phyloP scores from a whole-genome alignment of 2,888 invertebrate species.

The Athetis lepigone region DNA sequence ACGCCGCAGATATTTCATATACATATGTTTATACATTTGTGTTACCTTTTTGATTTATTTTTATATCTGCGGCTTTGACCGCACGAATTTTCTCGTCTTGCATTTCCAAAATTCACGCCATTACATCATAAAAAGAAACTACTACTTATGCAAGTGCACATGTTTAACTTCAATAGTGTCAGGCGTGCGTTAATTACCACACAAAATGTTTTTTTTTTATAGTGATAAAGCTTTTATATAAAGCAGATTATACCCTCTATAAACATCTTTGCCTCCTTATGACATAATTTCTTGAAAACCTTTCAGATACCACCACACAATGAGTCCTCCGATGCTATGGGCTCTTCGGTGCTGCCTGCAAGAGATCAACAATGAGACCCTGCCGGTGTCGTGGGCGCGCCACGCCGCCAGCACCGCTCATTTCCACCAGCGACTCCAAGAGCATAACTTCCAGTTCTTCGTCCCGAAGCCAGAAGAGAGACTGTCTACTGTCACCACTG shows the following conservation, averaged over 20 bases:
- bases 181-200: too few species aligned
- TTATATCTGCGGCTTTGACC: too few species aligned
- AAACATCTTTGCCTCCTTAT: neutral
- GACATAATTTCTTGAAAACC: neutral
- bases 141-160: too few species aligned
- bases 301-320: conserved; percentile 95
- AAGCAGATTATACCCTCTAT: too few species aligned
- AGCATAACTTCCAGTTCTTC: conserved; percentile 93
- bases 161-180: too few species aligned
- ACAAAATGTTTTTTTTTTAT: too few species aligned
- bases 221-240: too few species aligned
- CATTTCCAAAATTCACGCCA: too few species aligned
- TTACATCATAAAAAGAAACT: too few species aligned
- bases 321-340: conserved; percentile 94
- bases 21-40: too few species aligned
- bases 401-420: conserved; percentile 92
- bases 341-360: conserved; percentile 95
- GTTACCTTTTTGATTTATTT: too few species aligned
- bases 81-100: too few species aligned
- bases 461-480: conserved; percentile 92
- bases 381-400: conserved; percentile 92
- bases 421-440: conserved; percentile 92
- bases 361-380: conserved; percentile 93
- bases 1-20: neutral
- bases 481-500: conserved; percentile 80